Base-by-base conservation (phyloP, 2,888 invertebrate genomes). In the Melanotus villosus region DNA sequence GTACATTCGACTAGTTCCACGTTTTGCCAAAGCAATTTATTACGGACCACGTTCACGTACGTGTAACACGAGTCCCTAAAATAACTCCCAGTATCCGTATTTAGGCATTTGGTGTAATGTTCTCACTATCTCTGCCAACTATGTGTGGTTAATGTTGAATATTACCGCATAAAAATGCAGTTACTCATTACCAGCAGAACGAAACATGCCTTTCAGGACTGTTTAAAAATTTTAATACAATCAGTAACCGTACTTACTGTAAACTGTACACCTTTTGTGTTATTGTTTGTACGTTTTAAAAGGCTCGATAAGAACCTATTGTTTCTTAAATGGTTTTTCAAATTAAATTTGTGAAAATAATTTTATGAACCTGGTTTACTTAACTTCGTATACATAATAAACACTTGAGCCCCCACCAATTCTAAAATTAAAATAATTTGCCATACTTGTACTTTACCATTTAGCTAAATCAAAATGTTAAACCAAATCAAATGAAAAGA, bases 21-120 rank as follows among this genome's bases (percentile, higher is more conserved):
- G 56, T 56, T 52, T 21, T 38, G 56, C 56, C 56, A 56, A 56
- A 14, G 56, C 56, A 38, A 56, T 56, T 56, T 56, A 56, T 56
- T 56, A 38, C 56, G 56, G 56, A 56, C 56, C 56, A 56, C 56
- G 56, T 56, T 56, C 50, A 36, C 34, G 23, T 34, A 38, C 38
- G 38, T 56, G 56, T 56, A 56, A 56, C 21, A 23, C 36, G 56
- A 38, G 52, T 32, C 56, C 38, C 56, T 9, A 38, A 56, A 56
- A 56, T 56, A 56, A 38, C 56, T 38, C 23, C 21, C 56, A 56
- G 56, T 52, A 56, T 56, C 56, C 56, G 56, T 56, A 56, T 56
- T 56, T 56, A 56, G 56, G 56, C 56, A 56, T 56, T 56, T 56
- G 56, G 56, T 38, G 36, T 56, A 56, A 56, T 38, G 56, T 38